Base-by-base conservation (phyloP, 2,888 invertebrate species). In the Leucozona laternaria region DNA sequence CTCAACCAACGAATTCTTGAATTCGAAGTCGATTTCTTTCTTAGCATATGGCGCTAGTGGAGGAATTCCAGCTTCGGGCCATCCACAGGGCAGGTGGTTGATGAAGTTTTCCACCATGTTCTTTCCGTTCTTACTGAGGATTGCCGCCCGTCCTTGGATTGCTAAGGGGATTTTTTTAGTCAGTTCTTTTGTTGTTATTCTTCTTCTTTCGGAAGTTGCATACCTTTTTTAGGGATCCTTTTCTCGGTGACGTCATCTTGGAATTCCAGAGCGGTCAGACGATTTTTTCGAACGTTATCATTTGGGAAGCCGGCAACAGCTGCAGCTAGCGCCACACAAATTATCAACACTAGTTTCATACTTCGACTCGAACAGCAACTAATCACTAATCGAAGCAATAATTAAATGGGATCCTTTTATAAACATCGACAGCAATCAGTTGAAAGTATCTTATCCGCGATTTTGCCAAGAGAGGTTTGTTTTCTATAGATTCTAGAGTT, bases 21-120 rank as follows among this genome's bases (percentile, higher is more conserved):
- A 2, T 0, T 79, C 4, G 8, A 82, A 1, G 2, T 37, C 11
- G 11, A 81, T 34, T 17, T 71, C 43, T 11, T 88, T 80, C 11
- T 28, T 50, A 10, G 76, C 62, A 45, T 87, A 89, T 0, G 92
- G 92, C 4, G 90, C 91, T 37, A 92, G 25, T 2, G 90, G 89
- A 17, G 91, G 91, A 34, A 92, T 82, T 7, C 90, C 91, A 34
- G 79, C 31, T 0, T 81, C 28, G 0, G 90, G 90, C 58, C 87
- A 90, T 34, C 92, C 92, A 8, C 50, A 53, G 1, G 20, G 50
- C 2, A 68, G 8, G 17, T 68, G 68, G 0, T 68, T 34, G 34
- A 68, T 53, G n/a, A 68, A 53, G 7, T n/a, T 37, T 25, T 68
- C 34, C 3, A 68, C n/a, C n/a, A 34, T 20, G 5, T 22, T 53